A percentile compares a stretch with the other conserved stretches of the same genome.
Evolutionary conservation across 2,888 invertebrate species (phyloP).

Genomic region (Eudemis profundana): DNA sequence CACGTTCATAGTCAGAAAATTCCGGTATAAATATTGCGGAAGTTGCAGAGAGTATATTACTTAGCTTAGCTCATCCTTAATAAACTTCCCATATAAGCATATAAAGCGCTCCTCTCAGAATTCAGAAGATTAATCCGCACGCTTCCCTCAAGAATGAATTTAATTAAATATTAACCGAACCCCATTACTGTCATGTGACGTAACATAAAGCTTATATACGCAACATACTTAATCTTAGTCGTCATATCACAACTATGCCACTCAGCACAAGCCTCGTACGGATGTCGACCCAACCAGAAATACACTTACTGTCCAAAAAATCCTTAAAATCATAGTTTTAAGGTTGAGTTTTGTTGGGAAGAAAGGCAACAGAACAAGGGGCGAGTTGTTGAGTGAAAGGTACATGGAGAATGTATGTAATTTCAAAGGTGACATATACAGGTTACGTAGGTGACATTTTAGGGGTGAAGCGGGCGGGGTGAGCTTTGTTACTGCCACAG

Average conservation of each 20-base stretch:
- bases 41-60: neutral
- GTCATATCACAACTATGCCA: constrained; percentile 41
- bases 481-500: constrained; percentile 12
- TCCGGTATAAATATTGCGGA: neutral
- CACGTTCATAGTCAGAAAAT: neutral
- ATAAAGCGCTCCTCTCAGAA: neutral
- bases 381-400: constrained; percentile 29
- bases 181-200: constrained; percentile 21
- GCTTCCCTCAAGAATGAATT: constrained; percentile 18
- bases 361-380: neutral
- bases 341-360: constrained; percentile 5
- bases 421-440: constrained; percentile 41
- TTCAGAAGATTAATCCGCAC: neutral
- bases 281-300: constrained; percentile 9
- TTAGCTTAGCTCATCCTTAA: neutral
- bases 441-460: constrained; percentile 33
- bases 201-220: constrained; percentile 20
- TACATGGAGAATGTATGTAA: constrained; percentile 40
- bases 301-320: neutral
- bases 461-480: constrained; percentile 11
- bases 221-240: constrained; percentile 33
- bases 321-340: neutral
- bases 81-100: constrained; percentile 1
- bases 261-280: constrained; percentile 13
- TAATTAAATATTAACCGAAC: constrained; percentile 41